Evolutionary conservation across 64 coral and sea anemone species (phyloP).

Genomic region (Actinia tenebrosa): DNA sequence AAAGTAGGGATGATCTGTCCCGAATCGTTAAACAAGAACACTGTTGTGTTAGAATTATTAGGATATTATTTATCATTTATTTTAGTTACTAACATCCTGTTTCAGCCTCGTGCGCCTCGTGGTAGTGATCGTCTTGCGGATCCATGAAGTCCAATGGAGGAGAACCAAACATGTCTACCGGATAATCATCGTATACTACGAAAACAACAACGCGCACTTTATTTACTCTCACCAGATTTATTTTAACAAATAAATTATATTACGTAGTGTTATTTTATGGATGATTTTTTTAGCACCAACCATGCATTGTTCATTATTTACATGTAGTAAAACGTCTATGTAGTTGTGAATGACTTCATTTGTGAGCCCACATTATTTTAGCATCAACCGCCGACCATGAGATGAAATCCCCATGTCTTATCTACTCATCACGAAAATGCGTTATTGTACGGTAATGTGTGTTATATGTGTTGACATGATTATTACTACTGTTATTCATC

Average conservation of each 20-base stretch:
- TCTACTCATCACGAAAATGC: no score
- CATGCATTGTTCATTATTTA: not conserved
- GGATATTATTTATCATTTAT: not conserved
- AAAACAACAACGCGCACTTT: not conserved
- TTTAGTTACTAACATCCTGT: slow-evolving; percentile 14
- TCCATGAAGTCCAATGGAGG: slow-evolving; percentile 7
- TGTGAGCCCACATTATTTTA: no score
- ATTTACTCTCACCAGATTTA: not conserved
- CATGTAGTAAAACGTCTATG: no score
- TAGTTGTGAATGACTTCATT: no score
- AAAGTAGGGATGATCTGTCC: not conserved
- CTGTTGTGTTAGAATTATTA: not conserved
- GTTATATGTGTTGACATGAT: no score
- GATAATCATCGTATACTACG: not conserved
- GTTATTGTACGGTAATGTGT: no score
- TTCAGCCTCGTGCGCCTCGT: not conserved
- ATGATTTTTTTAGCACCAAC: not conserved
- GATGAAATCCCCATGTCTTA: no score
- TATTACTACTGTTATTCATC: no score
- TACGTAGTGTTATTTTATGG: no score
- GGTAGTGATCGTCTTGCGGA: not conserved
- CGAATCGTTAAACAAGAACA: no score
- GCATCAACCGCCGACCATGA: no score
- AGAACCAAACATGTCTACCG: slow-evolving; percentile 1
- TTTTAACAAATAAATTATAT: not conserved